phyloP scores from a whole-genome alignment of 1,140 invertebrate genomes.

The Littorina saxatilis region DNA sequence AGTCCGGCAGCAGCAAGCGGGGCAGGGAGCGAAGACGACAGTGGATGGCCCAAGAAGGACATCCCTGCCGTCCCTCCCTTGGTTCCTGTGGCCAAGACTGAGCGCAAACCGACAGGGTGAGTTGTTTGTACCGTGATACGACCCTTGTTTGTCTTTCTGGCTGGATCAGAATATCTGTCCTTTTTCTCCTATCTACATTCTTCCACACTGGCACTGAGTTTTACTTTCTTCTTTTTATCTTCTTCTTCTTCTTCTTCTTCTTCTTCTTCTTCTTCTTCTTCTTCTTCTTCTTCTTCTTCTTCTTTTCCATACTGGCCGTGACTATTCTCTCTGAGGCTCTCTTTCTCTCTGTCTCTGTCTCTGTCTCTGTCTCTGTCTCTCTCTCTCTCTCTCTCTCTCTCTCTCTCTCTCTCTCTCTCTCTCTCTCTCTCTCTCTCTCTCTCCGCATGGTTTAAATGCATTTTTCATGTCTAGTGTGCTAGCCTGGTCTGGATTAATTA shows the following conservation, averaged over 20 bases:
- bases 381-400: slow-evolving; percentile 1
- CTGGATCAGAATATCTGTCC: neutral
- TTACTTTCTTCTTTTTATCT: too few species aligned
- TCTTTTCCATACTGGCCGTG: neutral
- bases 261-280: neutral
- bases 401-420: neutral
- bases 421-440: neutral
- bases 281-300: neutral
- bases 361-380: neutral
- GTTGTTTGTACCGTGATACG: too few species aligned
- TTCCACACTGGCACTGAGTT: too few species aligned
- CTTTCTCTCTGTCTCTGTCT: neutral
- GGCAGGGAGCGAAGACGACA: neutral
- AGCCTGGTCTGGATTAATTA: too few species aligned
- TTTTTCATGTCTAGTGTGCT: too few species aligned
- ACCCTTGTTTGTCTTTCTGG: neutral
- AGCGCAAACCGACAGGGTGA: slow-evolving; percentile 14
- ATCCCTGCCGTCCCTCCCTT: neutral
- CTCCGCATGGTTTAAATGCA: too few species aligned
- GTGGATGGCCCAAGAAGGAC: neutral
- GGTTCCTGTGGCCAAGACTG: neutral
- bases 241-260: neutral
- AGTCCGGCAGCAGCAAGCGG: too few species aligned
- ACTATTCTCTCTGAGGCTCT: neutral
- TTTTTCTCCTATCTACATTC: too few species aligned